Conservation (phyloP, 2,888 invertebrate species). For the Chymomyza amoena region DNA sequence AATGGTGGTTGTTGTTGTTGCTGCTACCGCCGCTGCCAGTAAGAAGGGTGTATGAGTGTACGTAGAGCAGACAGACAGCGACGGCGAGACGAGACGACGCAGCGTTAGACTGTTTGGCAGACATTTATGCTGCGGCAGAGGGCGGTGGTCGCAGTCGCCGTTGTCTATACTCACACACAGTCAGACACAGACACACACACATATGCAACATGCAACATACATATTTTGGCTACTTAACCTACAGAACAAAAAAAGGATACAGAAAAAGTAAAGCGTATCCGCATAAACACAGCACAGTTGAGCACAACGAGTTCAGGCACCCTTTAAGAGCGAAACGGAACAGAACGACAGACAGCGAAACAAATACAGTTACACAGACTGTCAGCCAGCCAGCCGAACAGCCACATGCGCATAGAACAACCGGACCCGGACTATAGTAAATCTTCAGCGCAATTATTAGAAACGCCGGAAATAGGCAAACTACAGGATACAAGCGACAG, state of each 20-base stretch:
- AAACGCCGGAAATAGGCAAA: constrained; percentile 43
- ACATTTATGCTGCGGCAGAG: constrained; percentile 60
- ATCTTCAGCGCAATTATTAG: constrained; percentile 30
- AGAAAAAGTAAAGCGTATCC: constrained; percentile 21
- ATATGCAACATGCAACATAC: constrained; percentile 57
- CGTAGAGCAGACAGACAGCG: constrained; percentile 47
- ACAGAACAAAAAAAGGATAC: constrained; percentile 46
- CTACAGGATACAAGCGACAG: constrained; percentile 35
- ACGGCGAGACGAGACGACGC: constrained; percentile 32
- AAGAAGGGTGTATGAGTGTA: constrained; percentile 23
- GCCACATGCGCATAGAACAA: not conserved
- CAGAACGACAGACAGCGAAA: constrained; percentile 1
- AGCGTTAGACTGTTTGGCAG: constrained; percentile 69
- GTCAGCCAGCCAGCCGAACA: constrained; percentile 15
- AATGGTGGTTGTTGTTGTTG: constrained; percentile 6
- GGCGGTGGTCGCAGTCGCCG: constrained; percentile 60
- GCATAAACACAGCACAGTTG: constrained; percentile 7
- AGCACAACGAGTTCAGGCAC: not conserved
- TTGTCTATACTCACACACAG: constrained; percentile 12
- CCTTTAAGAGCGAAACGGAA: not conserved
- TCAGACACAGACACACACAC: too few relatives aligned
- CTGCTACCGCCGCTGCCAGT: not conserved
- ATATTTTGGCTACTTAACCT: constrained; percentile 65
- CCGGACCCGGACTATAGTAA: not conserved
- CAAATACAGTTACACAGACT: constrained; percentile 20